Evolutionary conservation across 2,888 invertebrate genomes (phyloP).

Genomic region (Orthonevra nobilis): DNA sequence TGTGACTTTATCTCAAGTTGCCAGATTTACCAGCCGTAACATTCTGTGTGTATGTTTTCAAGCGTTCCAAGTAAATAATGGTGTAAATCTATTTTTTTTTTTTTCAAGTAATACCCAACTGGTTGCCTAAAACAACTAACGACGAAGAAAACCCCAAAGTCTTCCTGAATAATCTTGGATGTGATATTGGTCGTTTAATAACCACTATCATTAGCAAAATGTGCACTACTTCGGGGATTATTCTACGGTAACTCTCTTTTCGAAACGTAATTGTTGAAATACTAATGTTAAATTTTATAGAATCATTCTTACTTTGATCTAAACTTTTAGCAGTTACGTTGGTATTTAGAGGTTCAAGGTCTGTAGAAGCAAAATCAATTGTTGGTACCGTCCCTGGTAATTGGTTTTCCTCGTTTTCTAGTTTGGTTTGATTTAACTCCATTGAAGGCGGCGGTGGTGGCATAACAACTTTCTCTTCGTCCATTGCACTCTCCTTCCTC

Average conservation of each 20-base stretch:
- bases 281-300: conserved; percentile 71
- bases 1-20: background rate
- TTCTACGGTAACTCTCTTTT: conserved; percentile 66
- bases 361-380: conserved; percentile 44
- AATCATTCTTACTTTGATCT: conserved; percentile 79
- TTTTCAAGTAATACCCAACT: conserved; percentile 52
- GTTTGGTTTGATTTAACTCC: conserved; percentile 20
- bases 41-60: conserved; percentile 34
- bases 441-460: conserved; percentile 58
- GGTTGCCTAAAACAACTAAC: conserved; percentile 47
- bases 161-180: conserved; percentile 18
- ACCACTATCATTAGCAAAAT: conserved; percentile 55
- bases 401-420: conserved; percentile 37
- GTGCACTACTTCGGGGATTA: conserved; percentile 69
- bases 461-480: conserved; percentile 34
- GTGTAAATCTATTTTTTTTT: too few relatives aligned
- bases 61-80: conserved; percentile 44
- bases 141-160: conserved; percentile 28
- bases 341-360: conserved; percentile 50
- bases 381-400: conserved; percentile 16
- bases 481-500: conserved; percentile 6
- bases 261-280: conserved; percentile 67
- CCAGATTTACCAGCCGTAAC: conserved; percentile 20
- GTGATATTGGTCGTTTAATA: conserved; percentile 11
- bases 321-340: conserved; percentile 74